These are phyloP conservation scores for Mystacides longicornis DNA, from an alignment of 2,888 invertebrate genomes.

Conservation along the genomic window DNA sequence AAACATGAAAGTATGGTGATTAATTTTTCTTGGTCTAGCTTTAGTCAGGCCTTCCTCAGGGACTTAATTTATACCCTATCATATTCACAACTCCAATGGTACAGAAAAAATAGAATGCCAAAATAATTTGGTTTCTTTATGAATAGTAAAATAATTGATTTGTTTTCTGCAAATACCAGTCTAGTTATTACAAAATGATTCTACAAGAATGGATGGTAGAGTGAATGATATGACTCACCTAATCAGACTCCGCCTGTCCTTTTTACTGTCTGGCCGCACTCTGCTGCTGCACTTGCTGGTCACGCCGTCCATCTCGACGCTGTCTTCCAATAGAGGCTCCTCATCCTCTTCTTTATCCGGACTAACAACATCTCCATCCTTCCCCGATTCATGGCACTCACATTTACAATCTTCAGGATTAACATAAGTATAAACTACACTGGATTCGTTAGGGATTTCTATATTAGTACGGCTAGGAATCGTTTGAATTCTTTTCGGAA, in stretches of 20 bases:
- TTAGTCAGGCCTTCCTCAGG: too few relatives aligned
- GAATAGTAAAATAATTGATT: too few relatives aligned
- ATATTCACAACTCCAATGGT: too few relatives aligned
- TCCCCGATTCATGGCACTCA: constrained; percentile 67
- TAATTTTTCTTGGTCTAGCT: too few relatives aligned
- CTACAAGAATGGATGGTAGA: too few relatives aligned
- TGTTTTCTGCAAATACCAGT: too few relatives aligned
- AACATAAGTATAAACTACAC: constrained; percentile 66
- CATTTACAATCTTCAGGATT: constrained; percentile 84
- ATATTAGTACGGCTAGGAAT: constrained; percentile 54
- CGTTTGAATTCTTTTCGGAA: constrained; percentile 76
- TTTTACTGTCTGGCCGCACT: constrained; percentile 31
- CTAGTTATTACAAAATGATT: too few relatives aligned
- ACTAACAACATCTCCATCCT: constrained; percentile 26
- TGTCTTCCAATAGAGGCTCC: constrained; percentile 34
- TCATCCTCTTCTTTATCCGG: constrained; percentile 31
- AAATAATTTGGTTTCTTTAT: too few relatives aligned
- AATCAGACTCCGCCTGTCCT: constrained; percentile 36
- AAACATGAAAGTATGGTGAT: too few relatives aligned
- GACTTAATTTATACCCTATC: too few relatives aligned
- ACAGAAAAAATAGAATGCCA: too few relatives aligned
- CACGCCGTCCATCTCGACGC: constrained; percentile 40
- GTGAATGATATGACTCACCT: constrained; percentile 32
- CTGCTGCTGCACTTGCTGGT: constrained; percentile 43
- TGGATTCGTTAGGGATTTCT: constrained; percentile 36